Evolutionary conservation across 37 sponge, comb jelly and placozoan species (phyloP).

Genomic region (Aphrocallistes beatrix): DNA sequence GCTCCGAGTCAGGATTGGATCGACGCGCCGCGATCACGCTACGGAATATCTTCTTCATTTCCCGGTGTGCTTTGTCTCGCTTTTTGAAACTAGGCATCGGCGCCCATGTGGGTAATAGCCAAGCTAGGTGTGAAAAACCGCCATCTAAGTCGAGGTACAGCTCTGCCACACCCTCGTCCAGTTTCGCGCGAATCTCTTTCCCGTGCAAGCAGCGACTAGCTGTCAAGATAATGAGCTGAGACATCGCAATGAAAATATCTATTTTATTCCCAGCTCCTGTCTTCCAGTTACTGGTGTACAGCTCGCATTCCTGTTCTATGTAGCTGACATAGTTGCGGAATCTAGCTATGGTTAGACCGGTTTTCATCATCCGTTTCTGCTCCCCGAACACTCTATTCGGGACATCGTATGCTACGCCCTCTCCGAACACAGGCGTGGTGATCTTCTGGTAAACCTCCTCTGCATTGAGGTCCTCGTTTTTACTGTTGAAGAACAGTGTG

Average conservation of each 20-base stretch:
- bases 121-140: constrained; percentile 62
- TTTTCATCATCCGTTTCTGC: constrained; percentile 82
- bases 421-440: constrained; percentile 76
- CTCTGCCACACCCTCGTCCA: constrained; percentile 69
- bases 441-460: constrained; percentile 67
- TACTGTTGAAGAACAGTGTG: constrained; percentile 63
- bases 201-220: constrained; percentile 78
- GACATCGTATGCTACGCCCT: constrained; percentile 78
- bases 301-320: constrained; percentile 53
- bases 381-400: constrained; percentile 69
- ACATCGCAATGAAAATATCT: constrained; percentile 64
- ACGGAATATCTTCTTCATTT: constrained; percentile 59
- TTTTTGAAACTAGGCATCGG: constrained; percentile 75
- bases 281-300: constrained; percentile 55
- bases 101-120: constrained; percentile 77
- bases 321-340: constrained; percentile 52
- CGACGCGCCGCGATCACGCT: constrained; percentile 42
- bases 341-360: constrained; percentile 55
- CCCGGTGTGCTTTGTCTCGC: constrained; percentile 43
- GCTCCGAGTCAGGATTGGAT: background rate
- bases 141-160: constrained; percentile 71
- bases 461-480: constrained; percentile 68
- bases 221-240: constrained; percentile 69
- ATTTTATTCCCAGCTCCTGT: constrained; percentile 43
- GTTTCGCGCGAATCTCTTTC: constrained; percentile 45